Percentiles rank a stretch among this genome's conserved stretches.
Conservation (phyloP, 1,140 invertebrate genomes). For the Trichomalopsis sarcophagae region DNA sequence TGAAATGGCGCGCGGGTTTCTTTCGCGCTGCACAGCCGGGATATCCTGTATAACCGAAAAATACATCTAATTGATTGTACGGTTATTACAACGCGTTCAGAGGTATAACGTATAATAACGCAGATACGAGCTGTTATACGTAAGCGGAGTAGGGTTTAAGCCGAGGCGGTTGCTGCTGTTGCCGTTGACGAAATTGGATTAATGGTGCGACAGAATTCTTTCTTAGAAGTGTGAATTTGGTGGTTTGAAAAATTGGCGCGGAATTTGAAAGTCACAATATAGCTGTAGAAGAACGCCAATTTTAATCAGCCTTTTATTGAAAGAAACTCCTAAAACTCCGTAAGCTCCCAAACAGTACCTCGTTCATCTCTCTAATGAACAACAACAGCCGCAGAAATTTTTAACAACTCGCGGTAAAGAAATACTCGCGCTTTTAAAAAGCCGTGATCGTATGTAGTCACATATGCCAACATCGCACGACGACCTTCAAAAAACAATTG, state of each 20-base stretch:
- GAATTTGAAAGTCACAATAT: no score
- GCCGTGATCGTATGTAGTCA: no score
- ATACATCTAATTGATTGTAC: slow-evolving; percentile 36
- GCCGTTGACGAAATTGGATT: background rate
- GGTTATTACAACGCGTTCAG: slow-evolving; percentile 1
- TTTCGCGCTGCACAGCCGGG: background rate
- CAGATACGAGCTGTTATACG: background rate
- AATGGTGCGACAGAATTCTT: background rate
- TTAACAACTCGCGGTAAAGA: background rate
- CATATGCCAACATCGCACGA: background rate
- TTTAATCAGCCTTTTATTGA: background rate
- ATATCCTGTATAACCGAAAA: background rate
- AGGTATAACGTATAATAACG: background rate
- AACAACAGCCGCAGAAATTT: background rate
- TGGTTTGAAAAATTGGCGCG: no score
- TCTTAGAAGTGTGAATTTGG: no score
- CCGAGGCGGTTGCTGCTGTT: no score
- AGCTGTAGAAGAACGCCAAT: no score
- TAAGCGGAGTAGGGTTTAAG: background rate
- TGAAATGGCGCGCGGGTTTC: background rate
- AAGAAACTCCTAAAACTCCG: background rate
- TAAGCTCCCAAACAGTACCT: background rate
- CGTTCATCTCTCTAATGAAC: background rate
- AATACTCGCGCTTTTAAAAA: background rate
- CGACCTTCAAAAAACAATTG: background rate